phyloP scores from a whole-genome alignment of 2,113 vertebrate genomes.

The Oryctolagus cuniculus region DNA sequence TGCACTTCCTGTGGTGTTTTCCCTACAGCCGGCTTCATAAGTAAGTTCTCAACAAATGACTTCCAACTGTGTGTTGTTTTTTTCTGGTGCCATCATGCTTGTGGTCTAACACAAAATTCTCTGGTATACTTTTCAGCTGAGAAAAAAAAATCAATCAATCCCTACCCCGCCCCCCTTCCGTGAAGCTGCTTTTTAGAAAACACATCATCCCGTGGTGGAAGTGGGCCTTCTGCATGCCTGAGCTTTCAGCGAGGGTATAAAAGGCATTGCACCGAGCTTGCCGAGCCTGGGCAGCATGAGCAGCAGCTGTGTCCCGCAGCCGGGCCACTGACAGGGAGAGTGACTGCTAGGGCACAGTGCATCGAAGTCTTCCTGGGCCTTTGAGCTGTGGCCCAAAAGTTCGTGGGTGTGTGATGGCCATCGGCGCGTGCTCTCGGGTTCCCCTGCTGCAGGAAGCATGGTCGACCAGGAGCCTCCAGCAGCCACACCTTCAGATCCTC shows the following conservation, averaged over 20 bases:
- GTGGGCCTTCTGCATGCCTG: not conserved
- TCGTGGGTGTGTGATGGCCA: rapidly evolving
- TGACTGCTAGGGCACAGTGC: too few relatives aligned
- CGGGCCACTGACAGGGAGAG: not conserved
- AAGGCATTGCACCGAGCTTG: not conserved
- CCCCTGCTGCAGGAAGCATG: not conserved
- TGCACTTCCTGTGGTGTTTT: not conserved
- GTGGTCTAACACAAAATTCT: not conserved
- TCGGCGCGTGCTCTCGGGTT: rapidly evolving
- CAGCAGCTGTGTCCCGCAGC: not conserved
- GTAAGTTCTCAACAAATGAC: not conserved
- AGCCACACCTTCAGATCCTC: not conserved
- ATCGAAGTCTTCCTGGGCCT: not conserved
- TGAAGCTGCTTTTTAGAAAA: not conserved
- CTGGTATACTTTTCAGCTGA: not conserved
- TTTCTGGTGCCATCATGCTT: not conserved
- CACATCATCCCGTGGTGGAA: not conserved
- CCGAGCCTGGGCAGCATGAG: not conserved
- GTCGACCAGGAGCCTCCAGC: not conserved
- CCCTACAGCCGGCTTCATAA: not conserved
- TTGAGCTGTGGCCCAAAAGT: not conserved
- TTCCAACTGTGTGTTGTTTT: not conserved
- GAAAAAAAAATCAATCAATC: not conserved
- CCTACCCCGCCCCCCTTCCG: not conserved
- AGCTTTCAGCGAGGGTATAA: not conserved